Evolutionary conservation across 2,113 vertebrate genomes (phyloP), one percentile per base, ranked within the genome.

Genomic region (Leptodactylus fuscus): DNA sequence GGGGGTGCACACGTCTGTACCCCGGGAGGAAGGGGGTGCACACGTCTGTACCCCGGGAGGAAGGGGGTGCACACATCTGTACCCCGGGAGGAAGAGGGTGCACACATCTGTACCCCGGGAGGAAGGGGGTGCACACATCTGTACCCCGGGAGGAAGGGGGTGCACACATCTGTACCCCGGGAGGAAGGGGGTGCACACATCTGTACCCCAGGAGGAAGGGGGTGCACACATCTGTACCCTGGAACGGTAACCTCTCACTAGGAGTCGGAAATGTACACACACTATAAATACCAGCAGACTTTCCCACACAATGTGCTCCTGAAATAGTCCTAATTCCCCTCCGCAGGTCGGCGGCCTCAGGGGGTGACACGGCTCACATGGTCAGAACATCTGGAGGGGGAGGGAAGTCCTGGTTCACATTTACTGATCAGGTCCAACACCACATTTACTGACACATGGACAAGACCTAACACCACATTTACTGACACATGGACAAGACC

Each of bases 241-340:
- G n/a, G 6, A 2, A 27, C 3, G 5, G 22, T 13, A 8, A 16
- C 18, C 29, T 38, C 48, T 38, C 60, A 82, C 81, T 15, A 83
- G n/a, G n/a, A n/a, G 36, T 46, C 55, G 55, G 53, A 60, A 84
- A 84, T 65, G 71, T 77, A 84, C 29, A 84, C 41, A 84, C 71
- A 83, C 53, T 75, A 32, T 38, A 65, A 15, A 73, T 55, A 82
- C 16, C 22, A 34, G 9, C 82, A 62, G 71, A 22, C n/a, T 76
- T 76, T 84, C 71, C 71, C 82, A 84, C 71, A 60, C 82, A 46
- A 75, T 62, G 49, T 49, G 36, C 38, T 75, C 71, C 82, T 84
- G 82, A 76, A 84, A 76, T 84, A 84, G 55, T 71, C 53, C 62
- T 71, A 58, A 34, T 74, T 46, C 70, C 24, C 48, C 12, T 41